Evolutionary conservation across 2,888 invertebrate species (phyloP).

Genomic region (Neuroscelio doddi): DNA sequence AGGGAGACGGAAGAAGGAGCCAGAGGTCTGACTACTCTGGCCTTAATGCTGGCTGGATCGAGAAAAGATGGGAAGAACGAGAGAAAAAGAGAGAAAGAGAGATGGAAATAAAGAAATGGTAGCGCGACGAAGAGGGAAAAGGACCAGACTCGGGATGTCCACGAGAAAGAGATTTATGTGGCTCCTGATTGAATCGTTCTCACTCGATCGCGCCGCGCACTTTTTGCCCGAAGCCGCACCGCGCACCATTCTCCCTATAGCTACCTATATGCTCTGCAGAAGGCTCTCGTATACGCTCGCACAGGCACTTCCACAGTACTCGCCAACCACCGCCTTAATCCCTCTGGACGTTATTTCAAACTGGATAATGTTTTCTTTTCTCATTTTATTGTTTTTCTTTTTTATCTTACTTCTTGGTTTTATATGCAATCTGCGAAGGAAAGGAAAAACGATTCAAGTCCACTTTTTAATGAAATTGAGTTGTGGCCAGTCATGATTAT

Average conservation of each 20-base stretch:
- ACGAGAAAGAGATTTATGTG: conserved; percentile 71
- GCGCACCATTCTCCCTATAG: conserved; percentile 48
- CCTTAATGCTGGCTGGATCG: conserved; percentile 36
- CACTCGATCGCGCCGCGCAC: conserved; percentile 71
- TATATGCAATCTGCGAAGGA: no score
- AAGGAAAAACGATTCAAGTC: no score
- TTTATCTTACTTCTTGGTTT: not conserved
- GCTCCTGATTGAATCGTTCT: conserved; percentile 73
- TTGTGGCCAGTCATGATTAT: no score
- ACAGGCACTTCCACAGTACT: conserved; percentile 33
- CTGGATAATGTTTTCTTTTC: conserved; percentile 31
- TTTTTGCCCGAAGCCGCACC: conserved; percentile 64
- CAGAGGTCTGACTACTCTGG: conserved; percentile 34
- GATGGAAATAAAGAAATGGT: not conserved
- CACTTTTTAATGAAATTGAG: no score
- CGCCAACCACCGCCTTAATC: conserved; percentile 12
- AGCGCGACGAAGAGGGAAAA: conserved; percentile 14
- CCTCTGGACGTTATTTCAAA: conserved; percentile 39
- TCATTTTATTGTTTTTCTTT: conserved; percentile 15
- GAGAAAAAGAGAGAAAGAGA: conserved; percentile 23
- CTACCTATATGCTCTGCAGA: conserved; percentile 42
- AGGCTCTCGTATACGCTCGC: conserved; percentile 20
- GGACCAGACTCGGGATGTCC: conserved; percentile 63
- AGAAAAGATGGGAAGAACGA: conserved; percentile 52
- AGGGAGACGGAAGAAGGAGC: conserved; percentile 31